phyloP scores from a whole-genome alignment of 1,140 invertebrate genomes.

The Uloborus diversus region DNA sequence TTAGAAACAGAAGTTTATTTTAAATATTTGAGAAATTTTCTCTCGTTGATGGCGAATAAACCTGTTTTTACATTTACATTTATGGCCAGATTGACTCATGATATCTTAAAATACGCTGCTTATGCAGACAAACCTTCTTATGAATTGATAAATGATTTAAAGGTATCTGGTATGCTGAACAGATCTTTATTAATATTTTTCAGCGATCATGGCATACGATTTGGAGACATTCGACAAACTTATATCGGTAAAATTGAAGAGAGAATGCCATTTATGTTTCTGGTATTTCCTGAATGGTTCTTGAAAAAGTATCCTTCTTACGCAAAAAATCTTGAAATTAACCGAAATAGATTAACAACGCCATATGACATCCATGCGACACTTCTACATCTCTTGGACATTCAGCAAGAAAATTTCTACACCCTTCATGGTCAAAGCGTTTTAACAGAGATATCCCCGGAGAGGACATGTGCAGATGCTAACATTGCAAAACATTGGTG shows the following conservation, averaged over 20 bases:
- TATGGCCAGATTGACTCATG: slow-evolving; percentile 64
- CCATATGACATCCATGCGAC: slow-evolving; percentile 69
- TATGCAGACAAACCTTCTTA: slow-evolving; percentile 63
- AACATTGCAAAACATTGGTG: slow-evolving; percentile 95
- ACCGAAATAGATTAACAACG: slow-evolving; percentile 68
- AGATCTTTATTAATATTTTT: slow-evolving; percentile 78
- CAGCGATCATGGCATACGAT: slow-evolving; percentile 93
- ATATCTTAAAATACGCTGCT: slow-evolving; percentile 63
- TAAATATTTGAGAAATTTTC: slow-evolving; percentile 60
- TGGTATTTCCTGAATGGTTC: slow-evolving; percentile 74
- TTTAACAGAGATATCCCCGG: slow-evolving; percentile 66
- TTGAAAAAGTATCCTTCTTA: slow-evolving; percentile 61
- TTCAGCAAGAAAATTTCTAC: slow-evolving; percentile 11
- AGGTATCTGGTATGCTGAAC: slow-evolving; percentile 62
- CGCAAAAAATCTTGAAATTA: slow-evolving; percentile 74
- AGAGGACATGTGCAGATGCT: slow-evolving; percentile 84
- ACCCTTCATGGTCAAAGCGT: slow-evolving; percentile 49
- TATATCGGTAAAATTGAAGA: slow-evolving; percentile 85
- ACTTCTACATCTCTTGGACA: slow-evolving; percentile 59
- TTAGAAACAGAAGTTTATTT: slow-evolving; percentile 56
- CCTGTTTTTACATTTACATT: slow-evolving; percentile 57
- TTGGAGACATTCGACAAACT: slow-evolving; percentile 82
- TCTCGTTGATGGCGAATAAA: slow-evolving; percentile 48
- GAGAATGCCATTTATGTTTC: slow-evolving; percentile 82
- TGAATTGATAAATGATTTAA: slow-evolving; percentile 62